Percentiles rank a stretch among this genome's conserved stretches.
Evolutionary conservation across 1,140 invertebrate species (phyloP).

Genomic region (Oppia nitens): DNA sequence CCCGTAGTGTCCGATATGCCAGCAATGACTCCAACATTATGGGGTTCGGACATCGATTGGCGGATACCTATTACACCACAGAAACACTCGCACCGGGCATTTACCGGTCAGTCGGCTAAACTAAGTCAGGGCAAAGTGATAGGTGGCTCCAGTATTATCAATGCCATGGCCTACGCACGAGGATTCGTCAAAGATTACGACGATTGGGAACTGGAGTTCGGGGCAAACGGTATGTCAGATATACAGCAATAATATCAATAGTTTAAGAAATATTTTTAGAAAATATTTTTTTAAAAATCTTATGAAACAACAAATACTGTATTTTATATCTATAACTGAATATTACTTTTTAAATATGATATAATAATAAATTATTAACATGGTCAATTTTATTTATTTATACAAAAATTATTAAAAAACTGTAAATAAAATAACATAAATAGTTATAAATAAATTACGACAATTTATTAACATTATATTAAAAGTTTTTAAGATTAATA

Average conservation of each 20-base stretch:
- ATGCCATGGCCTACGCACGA: conserved; percentile 87
- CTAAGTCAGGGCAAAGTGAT: conserved; percentile 22
- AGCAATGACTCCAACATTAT: conserved; percentile 51
- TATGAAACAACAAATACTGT: too few species aligned
- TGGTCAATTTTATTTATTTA: too few species aligned
- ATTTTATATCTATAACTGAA: too few species aligned
- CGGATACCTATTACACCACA: conserved; percentile 78
- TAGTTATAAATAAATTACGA: too few species aligned
- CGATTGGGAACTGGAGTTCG: conserved; percentile 78
- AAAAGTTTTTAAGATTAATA: not conserved
- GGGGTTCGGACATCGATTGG: conserved; percentile 74
- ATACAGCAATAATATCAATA: too few species aligned
- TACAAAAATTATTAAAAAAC: too few species aligned
- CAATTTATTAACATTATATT: not conserved
- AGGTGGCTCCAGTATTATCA: conserved; percentile 75
- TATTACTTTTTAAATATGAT: too few species aligned
- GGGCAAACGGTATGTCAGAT: conserved; percentile 25
- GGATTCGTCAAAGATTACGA: conserved; percentile 70
- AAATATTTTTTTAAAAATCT: too few species aligned
- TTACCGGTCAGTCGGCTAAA: not conserved
- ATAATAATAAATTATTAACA: too few species aligned
- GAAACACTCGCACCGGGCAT: conserved; percentile 42
- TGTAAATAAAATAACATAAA: too few species aligned
- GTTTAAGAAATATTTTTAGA: too few species aligned
- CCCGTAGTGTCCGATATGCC: conserved; percentile 18